phyloP scores from a whole-genome alignment of 2,888 invertebrate genomes.

The Hartigia nigra region DNA sequence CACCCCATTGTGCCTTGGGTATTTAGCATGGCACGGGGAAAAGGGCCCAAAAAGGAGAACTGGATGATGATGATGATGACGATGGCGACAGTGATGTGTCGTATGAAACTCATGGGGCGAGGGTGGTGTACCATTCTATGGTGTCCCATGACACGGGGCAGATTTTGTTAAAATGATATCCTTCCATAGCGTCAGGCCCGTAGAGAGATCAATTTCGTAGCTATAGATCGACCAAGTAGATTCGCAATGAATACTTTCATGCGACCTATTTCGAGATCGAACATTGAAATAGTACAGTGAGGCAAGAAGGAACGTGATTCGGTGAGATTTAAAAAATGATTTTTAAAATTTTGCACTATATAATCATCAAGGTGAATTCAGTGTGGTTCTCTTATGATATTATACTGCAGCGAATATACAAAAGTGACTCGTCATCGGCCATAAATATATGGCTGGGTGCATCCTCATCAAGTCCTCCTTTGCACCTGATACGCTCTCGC shows the following conservation, averaged over 20 bases:
- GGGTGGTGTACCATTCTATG: constrained; percentile 37
- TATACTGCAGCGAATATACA: constrained; percentile 14
- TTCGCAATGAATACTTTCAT: not conserved
- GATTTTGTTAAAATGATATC: constrained; percentile 64
- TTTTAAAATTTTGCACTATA: not conserved
- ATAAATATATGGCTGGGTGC: constrained; percentile 56
- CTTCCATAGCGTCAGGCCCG: constrained; percentile 14
- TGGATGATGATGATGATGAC: not conserved
- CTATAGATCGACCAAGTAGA: not conserved
- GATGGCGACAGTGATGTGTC: not conserved
- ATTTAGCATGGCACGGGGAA: constrained; percentile 60
- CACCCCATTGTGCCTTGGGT: constrained; percentile 55
- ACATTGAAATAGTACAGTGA: not conserved
- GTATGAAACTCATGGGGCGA: constrained; percentile 30
- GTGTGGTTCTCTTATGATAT: not conserved
- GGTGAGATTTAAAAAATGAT: not conserved
- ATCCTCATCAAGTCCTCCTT: constrained; percentile 39
- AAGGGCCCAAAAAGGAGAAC: constrained; percentile 3
- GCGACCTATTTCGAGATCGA: not conserved
- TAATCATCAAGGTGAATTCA: not conserved
- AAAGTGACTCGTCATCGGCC: constrained; percentile 62
- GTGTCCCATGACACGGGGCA: constrained; percentile 57
- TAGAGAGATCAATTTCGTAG: not conserved
- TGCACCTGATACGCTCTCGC: constrained; percentile 61
- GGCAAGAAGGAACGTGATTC: not conserved